Evolutionary conservation across 1,140 invertebrate species (phyloP).

Genomic region (Macrobrachium rosenbergii): DNA sequence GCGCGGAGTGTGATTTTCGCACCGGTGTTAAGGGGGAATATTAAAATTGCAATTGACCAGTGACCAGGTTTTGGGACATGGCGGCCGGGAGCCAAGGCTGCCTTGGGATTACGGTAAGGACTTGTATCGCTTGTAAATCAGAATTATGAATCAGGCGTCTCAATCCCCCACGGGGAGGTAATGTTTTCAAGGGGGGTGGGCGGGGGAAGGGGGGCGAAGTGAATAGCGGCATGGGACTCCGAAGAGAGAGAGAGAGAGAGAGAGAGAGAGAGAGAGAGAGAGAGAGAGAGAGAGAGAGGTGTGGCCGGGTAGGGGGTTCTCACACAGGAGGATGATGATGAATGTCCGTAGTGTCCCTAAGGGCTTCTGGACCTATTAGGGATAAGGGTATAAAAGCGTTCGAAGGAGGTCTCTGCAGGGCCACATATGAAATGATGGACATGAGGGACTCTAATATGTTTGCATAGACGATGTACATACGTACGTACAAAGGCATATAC

Average conservation of each 20-base stretch:
- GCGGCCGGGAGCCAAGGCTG: conserved; percentile 7
- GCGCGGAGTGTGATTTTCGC: conserved; percentile 25
- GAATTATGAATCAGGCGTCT: conserved; percentile 45
- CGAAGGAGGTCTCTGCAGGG: too few relatives aligned
- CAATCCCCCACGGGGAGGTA: conserved; percentile 46
- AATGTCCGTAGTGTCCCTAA: neutral
- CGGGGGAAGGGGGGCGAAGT: neutral
- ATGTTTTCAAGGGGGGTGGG: conserved; percentile 8
- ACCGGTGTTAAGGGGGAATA: conserved; percentile 39
- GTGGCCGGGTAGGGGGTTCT: neutral
- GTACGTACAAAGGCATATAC: too few relatives aligned
- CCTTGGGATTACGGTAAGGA: conserved; percentile 49
- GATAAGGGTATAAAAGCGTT: too few relatives aligned
- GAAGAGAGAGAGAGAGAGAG: conserved; percentile 12
- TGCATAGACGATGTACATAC: too few relatives aligned
- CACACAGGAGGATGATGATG: neutral
- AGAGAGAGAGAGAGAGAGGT: conserved; percentile 2
- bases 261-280: conserved; percentile 20
- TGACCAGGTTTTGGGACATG: conserved; percentile 42
- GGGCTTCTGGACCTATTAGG: too few relatives aligned
- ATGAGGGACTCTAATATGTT: too few relatives aligned
- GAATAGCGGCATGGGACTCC: neutral
- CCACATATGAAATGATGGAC: too few relatives aligned
- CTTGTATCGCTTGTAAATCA: conserved; percentile 34
- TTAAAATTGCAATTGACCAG: conserved; percentile 53